Percentiles rank a stretch among this genome's conserved stretches.
Conservation (phyloP, 2,113 vertebrate species). For the Ictalurus furcatus region DNA sequence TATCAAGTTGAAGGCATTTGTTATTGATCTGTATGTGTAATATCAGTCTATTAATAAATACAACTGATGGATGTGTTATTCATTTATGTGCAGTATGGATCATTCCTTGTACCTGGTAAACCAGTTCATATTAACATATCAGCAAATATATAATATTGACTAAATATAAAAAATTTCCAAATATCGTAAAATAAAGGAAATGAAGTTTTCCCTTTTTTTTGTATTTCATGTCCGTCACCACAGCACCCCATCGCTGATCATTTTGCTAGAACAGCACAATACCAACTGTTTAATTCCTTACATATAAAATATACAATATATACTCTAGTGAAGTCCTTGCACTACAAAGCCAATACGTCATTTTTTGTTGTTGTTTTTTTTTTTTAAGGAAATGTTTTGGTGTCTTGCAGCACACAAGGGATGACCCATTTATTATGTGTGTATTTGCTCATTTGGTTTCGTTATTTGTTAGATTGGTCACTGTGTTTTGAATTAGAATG, state of each 20-base stretch:
- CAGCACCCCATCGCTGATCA: neutral
- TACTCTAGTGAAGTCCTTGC: neutral
- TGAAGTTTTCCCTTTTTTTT: neutral
- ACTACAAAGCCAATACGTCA: neutral
- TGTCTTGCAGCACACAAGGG: neutral
- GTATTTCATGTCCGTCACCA: neutral
- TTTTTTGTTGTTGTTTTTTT: neutral
- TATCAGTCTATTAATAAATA: neutral
- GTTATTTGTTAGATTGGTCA: neutral
- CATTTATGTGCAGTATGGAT: neutral
- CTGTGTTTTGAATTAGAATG: neutral
- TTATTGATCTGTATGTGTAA: neutral
- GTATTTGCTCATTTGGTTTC: neutral
- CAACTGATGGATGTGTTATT: neutral
- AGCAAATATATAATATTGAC: neutral
- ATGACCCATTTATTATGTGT: neutral
- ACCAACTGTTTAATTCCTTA: neutral
- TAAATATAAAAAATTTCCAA: neutral
- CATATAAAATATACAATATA: neutral
- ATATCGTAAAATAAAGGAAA: neutral
- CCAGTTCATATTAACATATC: neutral
- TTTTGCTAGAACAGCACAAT: neutral
- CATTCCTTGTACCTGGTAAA: neutral
- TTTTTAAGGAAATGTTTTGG: neutral
- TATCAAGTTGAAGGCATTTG: neutral